Evolutionary conservation across 1,140 invertebrate genomes (phyloP), one percentile per base, ranked within the genome.

Genomic region (Ostrea edulis): DNA sequence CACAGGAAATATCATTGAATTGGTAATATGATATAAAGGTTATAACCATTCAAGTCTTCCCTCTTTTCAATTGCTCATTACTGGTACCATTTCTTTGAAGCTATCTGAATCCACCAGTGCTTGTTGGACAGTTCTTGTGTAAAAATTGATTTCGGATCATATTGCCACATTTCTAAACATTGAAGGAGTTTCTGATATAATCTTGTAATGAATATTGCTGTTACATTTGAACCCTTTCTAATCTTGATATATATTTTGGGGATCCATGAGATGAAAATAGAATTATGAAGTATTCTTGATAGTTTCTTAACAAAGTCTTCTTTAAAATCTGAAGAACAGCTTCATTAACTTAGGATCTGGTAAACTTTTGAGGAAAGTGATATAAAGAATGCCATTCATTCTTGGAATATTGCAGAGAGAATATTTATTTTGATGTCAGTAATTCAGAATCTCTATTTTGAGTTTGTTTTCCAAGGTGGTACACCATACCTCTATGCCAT

Each of bases 1-100:
- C 68, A 35, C 68, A 77, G 68, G 68, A 77, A 77, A 77, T 77
- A 29, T 77, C 25, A 77, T 25, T 77, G 68, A 77, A 77, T 35
- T 29, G 68, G 68, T 77, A 25, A 77, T 29, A 29, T 35, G 68
- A 77, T 25, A 77, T 77, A 9, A 77, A 77, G 68, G 68, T 35
- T 77, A 25, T 14, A 77, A 35, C 25, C 29, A 77, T 20, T 77
- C 12, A 25, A 8, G 68, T 35, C 35, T 29, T 35, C 29, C 29
- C n/a, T n/a, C 1, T 62, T 62, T 77, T 14, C 25, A 77, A 12
- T 77, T 77, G 29, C 35, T 77, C 25, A 29, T 77, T 29, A 29
- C 68, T 35, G 68, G 68, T 77, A 77, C 25, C 68, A 77, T 17
- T 25, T 9, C 25, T 77, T 77, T 62, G 17, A 62, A 62, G 55